Percentiles rank a stretch among this genome's conserved stretches.
Conservation (phyloP, 2,113 vertebrate species). For the Pimephales promelas region DNA sequence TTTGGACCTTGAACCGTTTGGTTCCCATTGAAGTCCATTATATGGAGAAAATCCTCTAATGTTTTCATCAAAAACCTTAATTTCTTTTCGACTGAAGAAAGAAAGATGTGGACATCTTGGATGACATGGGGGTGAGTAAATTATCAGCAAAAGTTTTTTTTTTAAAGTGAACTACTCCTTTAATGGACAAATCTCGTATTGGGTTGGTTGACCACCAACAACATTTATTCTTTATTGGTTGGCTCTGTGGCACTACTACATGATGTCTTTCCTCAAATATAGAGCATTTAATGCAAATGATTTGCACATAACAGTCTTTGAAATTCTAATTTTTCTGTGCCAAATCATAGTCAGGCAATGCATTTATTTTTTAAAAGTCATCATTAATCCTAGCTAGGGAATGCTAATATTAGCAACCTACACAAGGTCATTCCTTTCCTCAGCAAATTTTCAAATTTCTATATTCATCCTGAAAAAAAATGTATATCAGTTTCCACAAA, state of each 20-base stretch:
- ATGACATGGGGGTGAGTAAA: too few species aligned
- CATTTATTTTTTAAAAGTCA: neutral
- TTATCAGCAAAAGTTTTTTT: too few species aligned
- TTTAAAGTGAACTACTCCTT: too few species aligned
- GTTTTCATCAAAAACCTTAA: too few species aligned
- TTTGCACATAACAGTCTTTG: neutral
- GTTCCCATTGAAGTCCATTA: too few species aligned
- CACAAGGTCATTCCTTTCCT: too few species aligned
- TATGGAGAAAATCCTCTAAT: too few species aligned
- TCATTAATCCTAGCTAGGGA: neutral
- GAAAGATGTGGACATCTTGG: too few species aligned
- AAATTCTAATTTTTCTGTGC: neutral
- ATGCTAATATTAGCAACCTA: neutral
- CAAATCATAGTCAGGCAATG: neutral
- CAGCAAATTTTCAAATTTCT: too few species aligned
- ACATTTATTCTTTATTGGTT: neutral
- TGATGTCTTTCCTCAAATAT: neutral
- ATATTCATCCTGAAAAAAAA: neutral
- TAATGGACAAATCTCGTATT: neutral
- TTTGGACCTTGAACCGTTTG: too few species aligned
- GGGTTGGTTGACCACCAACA: conserved; percentile 5
- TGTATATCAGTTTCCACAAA: neutral
- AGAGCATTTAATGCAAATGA: neutral
- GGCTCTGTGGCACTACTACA: neutral
- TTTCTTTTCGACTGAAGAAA: too few species aligned